Base-by-base conservation (phyloP, 2,888 invertebrate species). In the Operophtera brumata region DNA sequence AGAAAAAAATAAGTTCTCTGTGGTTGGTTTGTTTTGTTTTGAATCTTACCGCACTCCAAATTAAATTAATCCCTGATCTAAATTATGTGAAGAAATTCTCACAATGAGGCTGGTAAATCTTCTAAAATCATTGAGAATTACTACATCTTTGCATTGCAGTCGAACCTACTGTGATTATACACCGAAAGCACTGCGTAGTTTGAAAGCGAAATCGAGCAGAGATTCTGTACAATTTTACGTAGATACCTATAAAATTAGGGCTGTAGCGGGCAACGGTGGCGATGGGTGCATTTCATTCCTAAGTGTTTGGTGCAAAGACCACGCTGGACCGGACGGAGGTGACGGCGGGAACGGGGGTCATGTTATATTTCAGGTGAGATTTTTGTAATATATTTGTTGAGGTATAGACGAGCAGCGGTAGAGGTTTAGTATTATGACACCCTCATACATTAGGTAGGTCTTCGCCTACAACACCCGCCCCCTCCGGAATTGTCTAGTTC, bases 281-380 rank as follows among this genome's bases (percentile, higher is more conserved):
- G 94, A 99, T 86, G 99, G 99, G 0, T 94, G 94, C 65, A 93
- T 98, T 50, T 96, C 97, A 0, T 98, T 99, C 77, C 85, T 97
- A 6, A 93, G 94, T 58, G 86, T 94, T 7, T 96, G 94, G 92
- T 91, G 92, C 48, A 97, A 97, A 71, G 98, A 97, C 60, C 92
- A 91, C 53, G 99, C 97, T 0, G 99, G 99, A 0, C 99, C 98
- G 0, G 96, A 97, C 81, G 99, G 98, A 0, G 99, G 99, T 0
- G 97, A 99, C 80, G 99, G 99, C 0, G 99, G 99, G 0, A 93
- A 96, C 75, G 99, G 99, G 0, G 99, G 97, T 0, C 99, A 99
- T 86, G 95, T 99, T 1, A 92, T 99, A 50, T 95, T 99, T 59
- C 83, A 85, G 71, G 87, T 87, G 42, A 58, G 34, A n/a, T 32